A percentile compares a stretch with the other conserved stretches of the same genome.
phyloP scores from a whole-genome alignment of 2,797 vertebrate genomes.

The Sternarchorhynchus goeldii region DNA sequence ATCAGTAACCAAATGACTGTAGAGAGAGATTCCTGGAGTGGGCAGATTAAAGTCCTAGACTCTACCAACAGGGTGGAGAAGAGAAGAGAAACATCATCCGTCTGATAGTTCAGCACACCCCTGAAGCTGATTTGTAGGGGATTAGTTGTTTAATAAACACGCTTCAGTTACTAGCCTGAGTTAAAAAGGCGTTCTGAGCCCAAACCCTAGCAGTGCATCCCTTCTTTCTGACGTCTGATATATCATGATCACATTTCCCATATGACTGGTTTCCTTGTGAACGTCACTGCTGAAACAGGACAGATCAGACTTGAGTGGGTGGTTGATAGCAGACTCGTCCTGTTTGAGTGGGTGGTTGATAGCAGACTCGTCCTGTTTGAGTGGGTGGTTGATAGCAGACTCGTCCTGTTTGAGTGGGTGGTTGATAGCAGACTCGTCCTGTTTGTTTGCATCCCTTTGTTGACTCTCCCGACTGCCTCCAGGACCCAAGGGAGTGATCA shows the following conservation, averaged over 20 bases:
- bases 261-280: too few species aligned
- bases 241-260: not conserved
- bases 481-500: slow-evolving; percentile 98
- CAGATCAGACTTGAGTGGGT: too few species aligned
- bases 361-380: not conserved
- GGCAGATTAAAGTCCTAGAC: not conserved
- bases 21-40: not conserved
- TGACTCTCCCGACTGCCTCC: slow-evolving; percentile 1
- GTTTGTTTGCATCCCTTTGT: slow-evolving; percentile 6
- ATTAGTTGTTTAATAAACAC: slow-evolving; percentile 53
- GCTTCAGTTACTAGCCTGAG: slow-evolving; percentile 53
- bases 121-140: slow-evolving; percentile 62
- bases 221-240: not conserved
- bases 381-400: not conserved
- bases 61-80: not conserved
- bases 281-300: not conserved
- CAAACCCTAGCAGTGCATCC: slow-evolving; percentile 52
- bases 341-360: too few species aligned
- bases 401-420: too few species aligned
- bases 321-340: not conserved
- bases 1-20: not conserved
- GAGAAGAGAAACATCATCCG: slow-evolving; percentile 34
- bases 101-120: slow-evolving; percentile 28
- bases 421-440: not conserved
- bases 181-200: slow-evolving; percentile 33